A percentile compares a stretch with the other conserved stretches of the same genome.
These are phyloP conservation scores for Eremobia ochroleuca DNA, from an alignment of 2,888 invertebrate species.

Conservation along the genomic window DNA sequence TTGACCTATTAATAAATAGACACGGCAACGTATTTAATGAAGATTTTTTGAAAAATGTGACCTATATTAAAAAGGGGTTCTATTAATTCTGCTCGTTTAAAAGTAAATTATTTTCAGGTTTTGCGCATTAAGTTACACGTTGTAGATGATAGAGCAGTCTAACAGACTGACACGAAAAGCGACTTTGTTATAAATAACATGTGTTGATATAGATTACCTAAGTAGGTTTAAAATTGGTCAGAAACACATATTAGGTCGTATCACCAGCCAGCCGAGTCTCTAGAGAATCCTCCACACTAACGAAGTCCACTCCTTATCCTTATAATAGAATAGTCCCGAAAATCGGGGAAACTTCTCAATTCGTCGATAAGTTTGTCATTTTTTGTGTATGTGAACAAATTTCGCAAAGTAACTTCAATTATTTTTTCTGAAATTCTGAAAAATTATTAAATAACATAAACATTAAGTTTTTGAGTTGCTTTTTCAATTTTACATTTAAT, in stretches of 20 bases:
- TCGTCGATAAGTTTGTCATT: not conserved
- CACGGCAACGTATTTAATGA: no score
- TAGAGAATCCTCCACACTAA: slow-evolving; percentile 24
- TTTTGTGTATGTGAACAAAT: not conserved
- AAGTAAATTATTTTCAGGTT: no score
- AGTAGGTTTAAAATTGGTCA: not conserved
- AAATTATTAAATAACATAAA: not conserved
- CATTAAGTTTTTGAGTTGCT: not conserved
- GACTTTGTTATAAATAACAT: no score
- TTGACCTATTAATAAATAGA: no score
- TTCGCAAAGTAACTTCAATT: not conserved
- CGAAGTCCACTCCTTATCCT: slow-evolving; percentile 16
- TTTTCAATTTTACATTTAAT: not conserved
- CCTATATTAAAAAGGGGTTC: no score
- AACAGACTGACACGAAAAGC: no score
- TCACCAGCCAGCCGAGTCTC: slow-evolving; percentile 13
- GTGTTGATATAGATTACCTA: no score
- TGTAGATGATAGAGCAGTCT: no score
- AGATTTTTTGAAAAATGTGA: no score
- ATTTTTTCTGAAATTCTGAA: not conserved
- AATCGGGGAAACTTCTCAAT: slow-evolving; percentile 12
- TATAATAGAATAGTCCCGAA: slow-evolving; percentile 7
- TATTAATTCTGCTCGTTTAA: no score
- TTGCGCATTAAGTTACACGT: no score
- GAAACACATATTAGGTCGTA: not conserved